Evolutionary conservation across 2,888 invertebrate species (phyloP).

Genomic region (Fissipunctia ypsillon): DNA sequence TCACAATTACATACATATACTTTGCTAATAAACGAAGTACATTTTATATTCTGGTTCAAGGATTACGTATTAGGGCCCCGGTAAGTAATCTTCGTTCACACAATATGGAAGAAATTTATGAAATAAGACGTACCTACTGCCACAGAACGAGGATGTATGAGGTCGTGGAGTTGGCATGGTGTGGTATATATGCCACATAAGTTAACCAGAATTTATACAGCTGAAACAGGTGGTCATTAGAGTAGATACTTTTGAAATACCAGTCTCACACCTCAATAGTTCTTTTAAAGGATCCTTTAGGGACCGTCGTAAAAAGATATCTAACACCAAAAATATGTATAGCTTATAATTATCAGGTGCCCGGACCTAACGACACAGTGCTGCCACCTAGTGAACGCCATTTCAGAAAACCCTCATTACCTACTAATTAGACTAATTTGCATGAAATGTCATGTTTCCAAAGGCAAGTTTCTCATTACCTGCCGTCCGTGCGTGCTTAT

Average conservation of each 20-base stretch:
- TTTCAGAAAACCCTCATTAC: too few relatives aligned
- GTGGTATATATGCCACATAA: background rate
- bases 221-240: background rate
- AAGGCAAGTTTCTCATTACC: background rate
- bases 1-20: background rate
- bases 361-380: too few relatives aligned
- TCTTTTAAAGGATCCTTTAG: background rate
- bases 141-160: constrained; percentile 4
- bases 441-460: background rate
- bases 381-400: too few relatives aligned
- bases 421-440: constrained; percentile 4
- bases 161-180: constrained; percentile 19
- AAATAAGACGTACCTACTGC: constrained; percentile 45
- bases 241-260: too few relatives aligned
- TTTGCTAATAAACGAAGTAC: constrained; percentile 37
- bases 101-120: constrained; percentile 59
- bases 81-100: constrained; percentile 58
- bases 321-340: background rate
- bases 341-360: too few relatives aligned
- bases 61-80: constrained; percentile 49
- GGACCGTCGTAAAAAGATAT: background rate
- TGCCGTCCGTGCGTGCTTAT: too few relatives aligned
- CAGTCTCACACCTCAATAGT: background rate
- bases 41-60: constrained; percentile 49
- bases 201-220: background rate